Evolutionary conservation across 23 tunicate genomes (phyloP).

Genomic region (Clavelina lepadiformis): DNA sequence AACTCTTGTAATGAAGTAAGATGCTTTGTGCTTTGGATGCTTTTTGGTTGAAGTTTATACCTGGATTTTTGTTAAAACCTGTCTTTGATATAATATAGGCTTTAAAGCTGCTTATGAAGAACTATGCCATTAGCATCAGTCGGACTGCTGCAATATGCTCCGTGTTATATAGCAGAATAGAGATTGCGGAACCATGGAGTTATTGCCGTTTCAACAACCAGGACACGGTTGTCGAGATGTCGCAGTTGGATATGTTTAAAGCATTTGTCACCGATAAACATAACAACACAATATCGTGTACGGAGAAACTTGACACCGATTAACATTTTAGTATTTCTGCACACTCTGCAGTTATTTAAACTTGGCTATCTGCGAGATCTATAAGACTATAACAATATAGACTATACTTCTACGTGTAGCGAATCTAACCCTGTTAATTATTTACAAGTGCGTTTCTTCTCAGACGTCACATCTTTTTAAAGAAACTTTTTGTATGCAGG

Average conservation of each 20-base stretch:
- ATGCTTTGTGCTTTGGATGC: too few species aligned
- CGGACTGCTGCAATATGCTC: constrained; percentile 71
- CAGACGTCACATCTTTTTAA: too few species aligned
- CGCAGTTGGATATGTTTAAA: constrained; percentile 57
- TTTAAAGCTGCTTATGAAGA: constrained; percentile 5
- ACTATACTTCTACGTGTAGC: too few species aligned
- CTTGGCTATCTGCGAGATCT: too few species aligned
- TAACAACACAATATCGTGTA: constrained; percentile 37
- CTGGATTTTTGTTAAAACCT: not conserved
- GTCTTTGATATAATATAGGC: constrained; percentile 3
- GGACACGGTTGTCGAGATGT: constrained; percentile 9
- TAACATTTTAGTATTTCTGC: too few species aligned
- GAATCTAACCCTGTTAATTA: too few species aligned
- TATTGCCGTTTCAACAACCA: constrained; percentile 37
- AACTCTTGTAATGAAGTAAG: constrained; percentile 45
- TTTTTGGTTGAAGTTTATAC: not conserved
- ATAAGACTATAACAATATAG: too few species aligned
- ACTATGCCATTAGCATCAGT: constrained; percentile 7
- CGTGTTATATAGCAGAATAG: constrained; percentile 27
- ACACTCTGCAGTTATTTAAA: too few species aligned
- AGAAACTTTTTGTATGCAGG: constrained; percentile 67
- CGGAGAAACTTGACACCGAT: too few species aligned
- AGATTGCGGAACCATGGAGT: constrained; percentile 46
- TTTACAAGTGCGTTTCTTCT: too few species aligned
- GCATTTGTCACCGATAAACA: constrained; percentile 13